These are phyloP conservation scores for Drosophila kanapiae DNA, from an alignment of 1,140 invertebrate species.

Conservation along the genomic window DNA sequence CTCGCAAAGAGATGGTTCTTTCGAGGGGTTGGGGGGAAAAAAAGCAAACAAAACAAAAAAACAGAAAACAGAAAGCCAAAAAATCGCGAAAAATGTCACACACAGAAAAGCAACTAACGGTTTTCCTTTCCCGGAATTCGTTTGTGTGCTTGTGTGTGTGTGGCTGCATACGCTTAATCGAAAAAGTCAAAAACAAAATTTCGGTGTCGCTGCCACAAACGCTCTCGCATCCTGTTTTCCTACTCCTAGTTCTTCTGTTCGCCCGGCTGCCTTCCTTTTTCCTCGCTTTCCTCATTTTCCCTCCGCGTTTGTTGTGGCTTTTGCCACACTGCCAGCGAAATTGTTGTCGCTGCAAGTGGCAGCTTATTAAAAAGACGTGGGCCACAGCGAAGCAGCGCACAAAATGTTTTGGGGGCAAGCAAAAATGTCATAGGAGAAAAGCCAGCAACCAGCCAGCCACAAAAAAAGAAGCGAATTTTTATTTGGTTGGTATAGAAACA, in stretches of 20 bases:
- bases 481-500: constrained; percentile 21
- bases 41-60: constrained; percentile 14
- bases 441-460: constrained; percentile 10
- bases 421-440: constrained; percentile 57
- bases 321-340: constrained; percentile 47
- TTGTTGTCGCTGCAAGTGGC: constrained; percentile 74
- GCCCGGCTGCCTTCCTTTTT: constrained; percentile 45
- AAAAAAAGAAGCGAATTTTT: constrained; percentile 8
- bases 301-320: constrained; percentile 42
- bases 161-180: constrained; percentile 64
- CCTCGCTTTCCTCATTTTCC: constrained; percentile 4
- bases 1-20: constrained; percentile 23
- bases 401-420: constrained; percentile 53
- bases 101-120: constrained; percentile 59
- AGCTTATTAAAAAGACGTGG: constrained; percentile 81
- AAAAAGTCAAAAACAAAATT: constrained; percentile 79
- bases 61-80: constrained; percentile 41
- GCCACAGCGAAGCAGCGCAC: constrained; percentile 38
- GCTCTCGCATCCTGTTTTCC: constrained; percentile 31
- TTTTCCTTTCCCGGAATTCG: constrained; percentile 8
- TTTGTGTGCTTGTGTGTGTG: constrained; percentile 14
- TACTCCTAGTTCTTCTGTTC: constrained; percentile 52
- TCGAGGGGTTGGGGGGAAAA: background rate
- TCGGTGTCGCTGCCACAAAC: constrained; percentile 36
- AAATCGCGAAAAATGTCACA: constrained; percentile 69